Evolutionary conservation across 2,113 vertebrate species (phyloP).

Genomic region (Holacanthus passer): DNA sequence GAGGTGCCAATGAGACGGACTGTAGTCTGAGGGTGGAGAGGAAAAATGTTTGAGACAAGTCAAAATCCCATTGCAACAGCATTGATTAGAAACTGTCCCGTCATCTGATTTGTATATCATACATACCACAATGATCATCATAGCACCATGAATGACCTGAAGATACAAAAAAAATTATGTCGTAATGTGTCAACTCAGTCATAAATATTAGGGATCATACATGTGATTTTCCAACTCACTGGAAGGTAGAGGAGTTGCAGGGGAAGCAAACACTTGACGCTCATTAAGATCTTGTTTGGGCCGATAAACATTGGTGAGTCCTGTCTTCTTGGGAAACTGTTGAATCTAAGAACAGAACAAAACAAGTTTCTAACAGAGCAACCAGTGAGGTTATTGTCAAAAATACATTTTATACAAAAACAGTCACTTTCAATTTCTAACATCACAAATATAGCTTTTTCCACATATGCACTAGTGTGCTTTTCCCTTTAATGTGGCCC

Average conservation of each 20-base stretch:
- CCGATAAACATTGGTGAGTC: conserved; percentile 35
- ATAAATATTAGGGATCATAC: not conserved
- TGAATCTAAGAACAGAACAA: conserved; percentile 51
- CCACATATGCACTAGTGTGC: too few relatives aligned
- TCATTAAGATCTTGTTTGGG: conserved; percentile 52
- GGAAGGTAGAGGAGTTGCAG: conserved; percentile 25
- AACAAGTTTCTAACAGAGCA: not conserved
- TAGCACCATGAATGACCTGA: conserved; percentile 73
- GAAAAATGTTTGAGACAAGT: not conserved
- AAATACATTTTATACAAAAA: not conserved
- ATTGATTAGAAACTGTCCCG: not conserved
- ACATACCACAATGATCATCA: conserved; percentile 70
- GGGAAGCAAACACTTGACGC: conserved; percentile 63
- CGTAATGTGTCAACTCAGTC: not conserved
- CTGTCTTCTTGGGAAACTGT: conserved; percentile 38
- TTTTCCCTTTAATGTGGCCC: too few relatives aligned
- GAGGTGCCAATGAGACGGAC: conserved; percentile 31
- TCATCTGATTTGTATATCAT: not conserved
- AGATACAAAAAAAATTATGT: too few relatives aligned
- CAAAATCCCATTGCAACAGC: not conserved
- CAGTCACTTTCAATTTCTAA: too few relatives aligned
- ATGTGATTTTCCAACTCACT: conserved; percentile 45
- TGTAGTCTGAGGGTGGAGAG: conserved; percentile 16
- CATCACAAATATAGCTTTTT: too few relatives aligned
- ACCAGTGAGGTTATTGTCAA: not conserved